Conservation (phyloP, 2,888 invertebrate genomes). For the Poecilobothrus nobilitatus region DNA sequence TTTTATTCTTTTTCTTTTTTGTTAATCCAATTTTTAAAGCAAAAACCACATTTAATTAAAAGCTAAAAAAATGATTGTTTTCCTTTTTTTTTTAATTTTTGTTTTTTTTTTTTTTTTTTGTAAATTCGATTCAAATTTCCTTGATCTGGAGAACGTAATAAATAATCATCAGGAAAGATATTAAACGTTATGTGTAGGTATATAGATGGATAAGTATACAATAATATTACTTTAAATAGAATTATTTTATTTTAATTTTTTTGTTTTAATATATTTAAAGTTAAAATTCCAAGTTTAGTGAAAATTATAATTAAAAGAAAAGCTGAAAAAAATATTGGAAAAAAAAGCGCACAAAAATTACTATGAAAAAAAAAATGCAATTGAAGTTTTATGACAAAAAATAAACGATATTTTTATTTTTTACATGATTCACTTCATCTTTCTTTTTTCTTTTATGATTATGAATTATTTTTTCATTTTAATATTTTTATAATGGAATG, state of each 20-base stretch:
- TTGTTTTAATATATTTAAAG: too few species aligned
- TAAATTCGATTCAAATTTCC: background rate
- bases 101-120: background rate
- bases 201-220: background rate
- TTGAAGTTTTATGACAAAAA: background rate
- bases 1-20: background rate
- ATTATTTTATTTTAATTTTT: too few species aligned
- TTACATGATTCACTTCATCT: background rate
- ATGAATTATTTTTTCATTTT: too few species aligned
- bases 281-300: background rate
- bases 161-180: background rate
- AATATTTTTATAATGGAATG: too few species aligned
- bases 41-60: background rate
- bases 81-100: background rate
- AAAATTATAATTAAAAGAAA: background rate
- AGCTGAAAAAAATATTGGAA: background rate
- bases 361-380: background rate
- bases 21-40: background rate
- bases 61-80: background rate
- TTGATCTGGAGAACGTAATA: background rate
- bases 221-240: too few species aligned
- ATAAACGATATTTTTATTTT: background rate
- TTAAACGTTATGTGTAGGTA: background rate
- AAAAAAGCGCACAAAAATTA: conserved; percentile 4
- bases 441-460: too few species aligned